Conservation (phyloP, 2,888 invertebrate species). For the Microplitis manilae region DNA sequence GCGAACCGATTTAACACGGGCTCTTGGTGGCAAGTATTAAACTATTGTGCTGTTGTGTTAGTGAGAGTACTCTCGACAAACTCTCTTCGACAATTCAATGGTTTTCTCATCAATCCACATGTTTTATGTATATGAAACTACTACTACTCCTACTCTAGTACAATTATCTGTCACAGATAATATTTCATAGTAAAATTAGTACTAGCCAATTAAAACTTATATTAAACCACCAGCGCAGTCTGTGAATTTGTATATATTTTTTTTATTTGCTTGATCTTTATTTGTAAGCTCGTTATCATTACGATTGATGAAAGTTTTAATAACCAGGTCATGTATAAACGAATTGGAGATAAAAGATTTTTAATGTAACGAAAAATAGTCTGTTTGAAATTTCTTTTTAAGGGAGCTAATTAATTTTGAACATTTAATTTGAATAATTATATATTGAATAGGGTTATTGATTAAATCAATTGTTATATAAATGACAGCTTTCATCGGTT, state of each 20-base stretch:
- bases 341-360: too few species aligned
- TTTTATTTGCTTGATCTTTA: too few species aligned
- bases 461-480: constrained; percentile 17
- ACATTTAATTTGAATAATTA: not conserved
- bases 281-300: too few species aligned
- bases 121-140: not conserved
- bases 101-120: not conserved
- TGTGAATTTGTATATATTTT: too few species aligned
- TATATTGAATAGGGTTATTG: constrained; percentile 9
- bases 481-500: constrained; percentile 13
- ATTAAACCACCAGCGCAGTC: too few species aligned
- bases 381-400: not conserved
- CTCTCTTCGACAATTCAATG: not conserved
- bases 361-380: too few species aligned
- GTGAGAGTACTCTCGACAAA: constrained; percentile 8
- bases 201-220: too few species aligned
- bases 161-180: too few species aligned
- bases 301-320: too few species aligned
- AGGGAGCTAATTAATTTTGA: not conserved
- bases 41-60: constrained; percentile 12
- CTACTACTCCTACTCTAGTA: too few species aligned
- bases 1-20: constrained; percentile 30
- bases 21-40: not conserved
- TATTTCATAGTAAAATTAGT: too few species aligned
- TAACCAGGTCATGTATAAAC: too few species aligned